These are phyloP conservation scores for Alcedo quadribrachys DNA, from an alignment of 2,797 vertebrate species.

Conservation along the genomic window DNA sequence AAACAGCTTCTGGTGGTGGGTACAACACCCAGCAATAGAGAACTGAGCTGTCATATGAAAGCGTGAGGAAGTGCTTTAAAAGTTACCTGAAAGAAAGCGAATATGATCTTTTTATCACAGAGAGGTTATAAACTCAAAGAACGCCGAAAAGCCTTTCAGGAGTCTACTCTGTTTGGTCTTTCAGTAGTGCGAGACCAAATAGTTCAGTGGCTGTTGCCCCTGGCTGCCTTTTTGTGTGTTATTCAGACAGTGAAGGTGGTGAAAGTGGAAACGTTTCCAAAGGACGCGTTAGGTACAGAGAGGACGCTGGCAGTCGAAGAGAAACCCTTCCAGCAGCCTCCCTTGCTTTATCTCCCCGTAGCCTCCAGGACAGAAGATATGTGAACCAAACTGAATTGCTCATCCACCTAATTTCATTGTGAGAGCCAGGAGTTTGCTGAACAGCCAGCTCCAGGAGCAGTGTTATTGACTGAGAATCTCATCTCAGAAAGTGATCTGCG, in stretches of 20 bases:
- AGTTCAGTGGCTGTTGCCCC: conserved; percentile 26
- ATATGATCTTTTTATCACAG: conserved; percentile 19
- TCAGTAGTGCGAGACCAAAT: not conserved
- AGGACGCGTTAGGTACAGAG: not conserved
- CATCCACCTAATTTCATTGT: not conserved
- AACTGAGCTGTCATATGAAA: not conserved
- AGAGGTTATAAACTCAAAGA: conserved; percentile 41
- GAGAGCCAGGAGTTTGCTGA: not conserved
- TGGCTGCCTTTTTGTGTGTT: not conserved
- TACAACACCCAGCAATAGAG: not conserved
- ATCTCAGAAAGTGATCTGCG: not conserved
- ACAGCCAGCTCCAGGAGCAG: not conserved
- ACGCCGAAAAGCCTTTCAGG: not conserved
- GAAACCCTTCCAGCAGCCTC: not conserved
- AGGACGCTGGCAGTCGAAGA: not conserved
- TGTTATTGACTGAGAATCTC: not conserved
- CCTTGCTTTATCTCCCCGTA: not conserved
- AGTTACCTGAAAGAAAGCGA: not conserved
- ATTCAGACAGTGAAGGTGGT: not conserved
- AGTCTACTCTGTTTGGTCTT: conserved; percentile 21
- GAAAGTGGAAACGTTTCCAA: not conserved
- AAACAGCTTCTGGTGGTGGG: conserved; percentile 11
- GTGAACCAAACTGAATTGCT: not conserved
- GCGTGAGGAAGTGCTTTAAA: not conserved
- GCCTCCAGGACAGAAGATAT: not conserved